phyloP scores from a whole-genome alignment of 2,888 invertebrate genomes.

The Cyclophora albipunctata region DNA sequence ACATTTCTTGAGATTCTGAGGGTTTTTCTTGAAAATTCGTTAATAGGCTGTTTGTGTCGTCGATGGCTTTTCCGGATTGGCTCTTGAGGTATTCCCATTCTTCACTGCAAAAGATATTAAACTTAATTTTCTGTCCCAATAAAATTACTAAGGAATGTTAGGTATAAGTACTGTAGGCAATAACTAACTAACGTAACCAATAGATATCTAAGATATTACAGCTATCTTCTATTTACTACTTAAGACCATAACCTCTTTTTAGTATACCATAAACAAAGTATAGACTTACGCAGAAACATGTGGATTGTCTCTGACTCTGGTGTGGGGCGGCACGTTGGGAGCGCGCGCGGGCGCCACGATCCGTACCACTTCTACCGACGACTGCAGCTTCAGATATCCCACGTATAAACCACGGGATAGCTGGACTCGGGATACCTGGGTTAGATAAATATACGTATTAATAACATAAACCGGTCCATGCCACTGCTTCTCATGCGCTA shows the following conservation, averaged over 20 bases:
- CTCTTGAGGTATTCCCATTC: conserved; percentile 95
- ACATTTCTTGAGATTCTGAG: conserved; percentile 86
- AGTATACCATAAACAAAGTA: no score
- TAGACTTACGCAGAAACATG: conserved; percentile 92
- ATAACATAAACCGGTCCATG: background rate
- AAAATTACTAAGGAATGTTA: no score
- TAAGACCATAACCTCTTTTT: no score
- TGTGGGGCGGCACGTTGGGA: conserved; percentile 96
- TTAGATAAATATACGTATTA: background rate
- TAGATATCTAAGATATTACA: no score
- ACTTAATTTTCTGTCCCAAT: no score
- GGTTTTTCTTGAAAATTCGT: conserved; percentile 58
- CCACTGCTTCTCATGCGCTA: no score
- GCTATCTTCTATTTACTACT: no score
- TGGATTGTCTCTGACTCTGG: conserved; percentile 94
- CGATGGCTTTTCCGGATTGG: conserved; percentile 58
- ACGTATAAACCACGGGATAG: conserved; percentile 93
- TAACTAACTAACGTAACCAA: no score
- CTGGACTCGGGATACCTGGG: conserved; percentile 86
- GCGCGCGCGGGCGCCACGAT: conserved; percentile 94
- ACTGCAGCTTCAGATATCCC: conserved; percentile 96
- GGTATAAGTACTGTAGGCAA: no score
- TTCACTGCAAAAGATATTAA: conserved; percentile 78
- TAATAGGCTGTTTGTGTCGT: conserved; percentile 52
- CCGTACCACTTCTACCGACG: conserved; percentile 95